Conservation (phyloP, 92 coral and sea anemone species). For the Anthopleura xanthogrammica region DNA sequence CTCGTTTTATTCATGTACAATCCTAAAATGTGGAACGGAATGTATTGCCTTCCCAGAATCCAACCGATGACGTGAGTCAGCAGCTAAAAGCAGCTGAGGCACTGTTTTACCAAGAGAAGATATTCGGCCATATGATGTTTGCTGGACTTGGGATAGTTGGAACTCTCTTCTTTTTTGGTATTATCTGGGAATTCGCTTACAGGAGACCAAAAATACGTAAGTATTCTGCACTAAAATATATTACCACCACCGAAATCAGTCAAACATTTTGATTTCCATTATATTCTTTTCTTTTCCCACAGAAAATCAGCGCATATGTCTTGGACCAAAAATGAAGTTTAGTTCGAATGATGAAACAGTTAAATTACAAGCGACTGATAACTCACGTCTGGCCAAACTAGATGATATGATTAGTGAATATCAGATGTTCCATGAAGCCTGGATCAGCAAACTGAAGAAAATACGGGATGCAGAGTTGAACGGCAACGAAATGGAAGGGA, state of each 20-base stretch:
- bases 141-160: constrained; percentile 67
- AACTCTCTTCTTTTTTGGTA: constrained; percentile 48
- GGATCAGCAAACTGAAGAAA: constrained; percentile 76
- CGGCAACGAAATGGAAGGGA: constrained; percentile 1
- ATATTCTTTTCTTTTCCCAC: background rate
- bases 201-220: constrained; percentile 61
- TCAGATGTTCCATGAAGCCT: constrained; percentile 80
- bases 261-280: too few species aligned
- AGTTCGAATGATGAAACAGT: constrained; percentile 61
- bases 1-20: too few species aligned
- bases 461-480: constrained; percentile 52
- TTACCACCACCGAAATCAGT: too few species aligned
- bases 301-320: constrained; percentile 64
- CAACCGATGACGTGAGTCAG: constrained; percentile 85
- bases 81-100: constrained; percentile 92
- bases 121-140: constrained; percentile 58
- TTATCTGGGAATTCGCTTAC: constrained; percentile 65
- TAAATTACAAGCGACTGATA: constrained; percentile 65
- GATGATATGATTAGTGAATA: constrained; percentile 76
- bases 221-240: background rate
- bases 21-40: too few species aligned
- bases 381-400: constrained; percentile 47
- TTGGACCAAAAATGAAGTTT: constrained; percentile 58
- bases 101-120: constrained; percentile 70
- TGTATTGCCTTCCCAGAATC: constrained; percentile 53